Base-by-base conservation (phyloP, 2,797 vertebrate genomes). In the Muscicapa comitata region DNA sequence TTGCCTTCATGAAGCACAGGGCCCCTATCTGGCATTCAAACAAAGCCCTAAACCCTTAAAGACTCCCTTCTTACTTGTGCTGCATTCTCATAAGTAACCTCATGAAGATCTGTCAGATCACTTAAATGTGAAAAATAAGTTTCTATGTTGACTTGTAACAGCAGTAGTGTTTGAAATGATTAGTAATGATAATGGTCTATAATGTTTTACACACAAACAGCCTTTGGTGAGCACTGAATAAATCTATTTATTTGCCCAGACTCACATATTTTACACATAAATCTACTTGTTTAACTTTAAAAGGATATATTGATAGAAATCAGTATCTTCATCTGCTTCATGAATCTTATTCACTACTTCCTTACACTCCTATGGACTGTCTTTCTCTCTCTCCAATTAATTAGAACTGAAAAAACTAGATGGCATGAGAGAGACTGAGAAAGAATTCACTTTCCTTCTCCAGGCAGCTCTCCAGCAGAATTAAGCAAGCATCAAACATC, bases 401-500 rank as follows among this genome's bases (percentile, higher is more conserved):
- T 96, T 95, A 51, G 29, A 51, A 94, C 66, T 93, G 75, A 85
- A 93, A 81, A 89, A 90, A 82, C 3, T n/a, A 91, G 75, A 96
- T 62, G 73, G 82, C 85, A 93, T 0, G 1, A 83, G 38, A 92
- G 75, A 83, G 53, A 53, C 78, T 71, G 53, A 74, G 65, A 72
- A 91, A 83, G 61, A 93, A 93, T 80, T 83, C 53, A 42, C 84
- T 85, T 65, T 83, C 57, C 74, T 55, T 58, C 85, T 93, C 85
- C 86, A 96, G 95, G 95, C 95, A 96, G 78, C 71, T 63, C 84
- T 96, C 95, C 95, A 95, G 85, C 62, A 93, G 85, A 90, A 90
- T 50, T 78, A 75, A 75, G 90, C 72, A 91, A 75, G 76, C 78
- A 95, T 70, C 89, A 86, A 80, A 86, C 78, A 93, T 86, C 57